These are phyloP conservation scores for Cepaea hortensis DNA, from an alignment of 2,888 invertebrate genomes.

Conservation along the genomic window DNA sequence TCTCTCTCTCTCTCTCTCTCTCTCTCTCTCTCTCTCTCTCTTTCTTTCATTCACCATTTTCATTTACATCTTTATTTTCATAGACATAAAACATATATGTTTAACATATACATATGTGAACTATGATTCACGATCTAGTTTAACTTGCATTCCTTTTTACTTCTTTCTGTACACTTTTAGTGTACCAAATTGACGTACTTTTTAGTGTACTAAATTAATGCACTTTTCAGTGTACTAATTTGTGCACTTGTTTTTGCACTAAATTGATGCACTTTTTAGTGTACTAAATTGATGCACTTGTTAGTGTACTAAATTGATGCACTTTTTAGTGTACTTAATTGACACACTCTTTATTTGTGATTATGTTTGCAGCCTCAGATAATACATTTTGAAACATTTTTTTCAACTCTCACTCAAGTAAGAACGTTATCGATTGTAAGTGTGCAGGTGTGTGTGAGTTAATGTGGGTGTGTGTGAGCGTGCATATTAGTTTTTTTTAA, in stretches of 20 bases:
- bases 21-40: not conserved
- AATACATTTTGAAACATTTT: not conserved
- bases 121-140: not conserved
- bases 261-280: not conserved
- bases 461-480: too few species aligned
- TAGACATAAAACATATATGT: slow-evolving; percentile 1
- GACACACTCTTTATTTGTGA: slow-evolving; percentile 24
- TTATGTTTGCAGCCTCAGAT: slow-evolving; percentile 13
- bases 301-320: slow-evolving; percentile 18
- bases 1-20: not conserved
- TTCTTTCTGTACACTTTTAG: slow-evolving; percentile 16
- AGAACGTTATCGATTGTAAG: not conserved
- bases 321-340: slow-evolving; percentile 21
- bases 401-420: not conserved
- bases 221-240: slow-evolving; percentile 2
- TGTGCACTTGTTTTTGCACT: too few species aligned
- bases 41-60: slow-evolving; percentile 14
- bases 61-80: not conserved
- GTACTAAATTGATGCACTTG: slow-evolving; percentile 28
- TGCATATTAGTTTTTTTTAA: too few species aligned
- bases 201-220: slow-evolving; percentile 22
- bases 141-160: slow-evolving; percentile 24
- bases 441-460: too few species aligned
- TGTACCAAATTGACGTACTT: slow-evolving; percentile 26
- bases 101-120: not conserved